Evolutionary conservation across 2,888 invertebrate species (phyloP).

Genomic region (Caradrina kadenii): DNA sequence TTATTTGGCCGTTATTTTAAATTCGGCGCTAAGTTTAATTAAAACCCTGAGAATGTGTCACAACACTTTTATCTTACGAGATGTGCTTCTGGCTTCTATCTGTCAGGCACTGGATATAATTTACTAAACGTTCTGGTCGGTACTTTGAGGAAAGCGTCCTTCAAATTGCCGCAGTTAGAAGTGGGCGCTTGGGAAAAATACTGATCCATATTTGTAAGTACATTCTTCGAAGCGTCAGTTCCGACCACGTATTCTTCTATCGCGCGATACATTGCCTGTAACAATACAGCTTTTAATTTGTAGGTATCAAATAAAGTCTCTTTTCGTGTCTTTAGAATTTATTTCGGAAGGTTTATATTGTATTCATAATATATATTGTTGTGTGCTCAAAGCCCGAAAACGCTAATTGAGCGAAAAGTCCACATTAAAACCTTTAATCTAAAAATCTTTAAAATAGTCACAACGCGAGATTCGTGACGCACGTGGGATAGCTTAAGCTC

Average conservation of each 20-base stretch:
- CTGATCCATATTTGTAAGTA: constrained; percentile 89
- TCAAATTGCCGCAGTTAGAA: constrained; percentile 83
- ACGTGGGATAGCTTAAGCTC: too few species aligned
- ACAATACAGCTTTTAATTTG: constrained; percentile 43
- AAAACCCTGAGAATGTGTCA: constrained; percentile 45
- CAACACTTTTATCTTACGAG: neutral
- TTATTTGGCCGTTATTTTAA: neutral
- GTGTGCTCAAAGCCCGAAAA: too few species aligned
- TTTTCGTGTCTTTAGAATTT: too few species aligned
- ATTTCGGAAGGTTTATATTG: too few species aligned
- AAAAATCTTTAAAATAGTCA: too few species aligned
- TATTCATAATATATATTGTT: too few species aligned
- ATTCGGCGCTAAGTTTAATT: neutral
- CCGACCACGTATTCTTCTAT: constrained; percentile 91
- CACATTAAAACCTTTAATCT: too few species aligned
- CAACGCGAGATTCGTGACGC: too few species aligned
- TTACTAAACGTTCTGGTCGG: constrained; percentile 74
- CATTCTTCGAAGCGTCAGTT: constrained; percentile 91
- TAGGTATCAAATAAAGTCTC: too few species aligned
- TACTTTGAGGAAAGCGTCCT: constrained; percentile 79
- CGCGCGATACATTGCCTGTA: constrained; percentile 83
- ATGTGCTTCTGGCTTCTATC: constrained; percentile 65
- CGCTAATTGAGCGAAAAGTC: too few species aligned
- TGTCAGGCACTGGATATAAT: constrained; percentile 68
- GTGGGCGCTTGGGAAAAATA: constrained; percentile 76